Evolutionary conservation across 1,140 invertebrate genomes (phyloP).

Genomic region (Gryon sp.): DNA sequence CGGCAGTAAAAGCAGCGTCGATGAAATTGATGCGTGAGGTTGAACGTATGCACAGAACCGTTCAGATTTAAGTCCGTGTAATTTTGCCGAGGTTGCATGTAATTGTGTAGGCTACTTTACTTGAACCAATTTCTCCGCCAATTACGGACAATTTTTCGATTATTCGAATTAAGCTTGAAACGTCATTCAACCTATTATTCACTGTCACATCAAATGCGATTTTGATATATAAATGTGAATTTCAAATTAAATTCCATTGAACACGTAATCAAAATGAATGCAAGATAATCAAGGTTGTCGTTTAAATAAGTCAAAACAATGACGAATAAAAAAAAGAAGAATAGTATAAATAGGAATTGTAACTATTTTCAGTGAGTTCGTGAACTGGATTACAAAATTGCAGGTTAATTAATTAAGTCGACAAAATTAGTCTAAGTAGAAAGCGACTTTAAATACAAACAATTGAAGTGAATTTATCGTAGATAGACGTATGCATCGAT

Average conservation of each 20-base stretch:
- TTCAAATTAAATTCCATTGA: neutral
- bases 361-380: neutral
- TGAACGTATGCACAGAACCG: conserved; percentile 19
- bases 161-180: conserved; percentile 26
- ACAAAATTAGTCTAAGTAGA: neutral
- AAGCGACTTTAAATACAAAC: neutral
- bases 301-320: neutral
- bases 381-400: conserved; percentile 1
- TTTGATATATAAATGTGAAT: neutral
- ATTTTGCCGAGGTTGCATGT: conserved; percentile 35
- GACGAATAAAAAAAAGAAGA: neutral
- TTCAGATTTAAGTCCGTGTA: conserved; percentile 23
- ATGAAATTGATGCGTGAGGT: conserved; percentile 38
- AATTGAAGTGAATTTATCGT: neutral
- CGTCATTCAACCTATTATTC: conserved; percentile 23
- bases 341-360: conserved; percentile 14
- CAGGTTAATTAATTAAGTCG: conserved; percentile 10
- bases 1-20: conserved; percentile 23
- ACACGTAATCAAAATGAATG: conserved; percentile 10
- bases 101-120: conserved; percentile 32
- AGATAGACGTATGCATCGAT: neutral
- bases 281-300: conserved; percentile 4
- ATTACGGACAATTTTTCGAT: conserved; percentile 40
- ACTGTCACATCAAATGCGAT: conserved; percentile 9
- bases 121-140: conserved; percentile 34